A percentile compares a stretch with the other conserved stretches of the same genome.
phyloP scores from a whole-genome alignment of 2,888 invertebrate genomes.

The Lycophotia porphyrea region DNA sequence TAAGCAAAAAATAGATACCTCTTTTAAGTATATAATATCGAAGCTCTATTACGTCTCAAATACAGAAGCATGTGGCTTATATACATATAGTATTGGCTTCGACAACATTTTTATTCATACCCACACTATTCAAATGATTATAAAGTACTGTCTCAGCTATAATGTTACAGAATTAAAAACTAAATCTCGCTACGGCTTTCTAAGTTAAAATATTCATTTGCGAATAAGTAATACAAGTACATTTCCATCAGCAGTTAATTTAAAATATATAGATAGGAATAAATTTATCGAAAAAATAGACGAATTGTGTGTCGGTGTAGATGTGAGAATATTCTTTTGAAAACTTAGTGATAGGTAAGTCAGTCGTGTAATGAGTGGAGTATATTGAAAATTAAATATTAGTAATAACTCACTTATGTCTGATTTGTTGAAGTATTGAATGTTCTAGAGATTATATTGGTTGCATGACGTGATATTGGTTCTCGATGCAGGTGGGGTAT shows the following conservation, averaged over 20 bases:
- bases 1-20: background rate
- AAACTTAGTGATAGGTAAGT: constrained; percentile 58
- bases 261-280: constrained; percentile 71
- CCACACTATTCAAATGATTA: background rate
- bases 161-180: background rate
- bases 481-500: constrained; percentile 1
- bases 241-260: constrained; percentile 28
- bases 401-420: constrained; percentile 25
- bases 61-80: background rate
- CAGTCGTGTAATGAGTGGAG: constrained; percentile 56
- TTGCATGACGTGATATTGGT: constrained; percentile 43
- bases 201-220: constrained; percentile 16
- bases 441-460: constrained; percentile 31
- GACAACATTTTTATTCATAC: background rate
- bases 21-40: background rate
- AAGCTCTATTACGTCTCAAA: background rate
- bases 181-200: background rate
- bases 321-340: constrained; percentile 61
- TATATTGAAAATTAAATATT: constrained; percentile 43
- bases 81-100: background rate
- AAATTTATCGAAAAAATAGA: constrained; percentile 73
- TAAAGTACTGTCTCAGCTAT: background rate
- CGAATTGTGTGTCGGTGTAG: constrained; percentile 70
- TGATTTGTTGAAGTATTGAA: constrained; percentile 42
- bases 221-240: constrained; percentile 22